These are phyloP conservation scores for Dasypogon diadema DNA, from an alignment of 2,888 invertebrate genomes.

Conservation along the genomic window DNA sequence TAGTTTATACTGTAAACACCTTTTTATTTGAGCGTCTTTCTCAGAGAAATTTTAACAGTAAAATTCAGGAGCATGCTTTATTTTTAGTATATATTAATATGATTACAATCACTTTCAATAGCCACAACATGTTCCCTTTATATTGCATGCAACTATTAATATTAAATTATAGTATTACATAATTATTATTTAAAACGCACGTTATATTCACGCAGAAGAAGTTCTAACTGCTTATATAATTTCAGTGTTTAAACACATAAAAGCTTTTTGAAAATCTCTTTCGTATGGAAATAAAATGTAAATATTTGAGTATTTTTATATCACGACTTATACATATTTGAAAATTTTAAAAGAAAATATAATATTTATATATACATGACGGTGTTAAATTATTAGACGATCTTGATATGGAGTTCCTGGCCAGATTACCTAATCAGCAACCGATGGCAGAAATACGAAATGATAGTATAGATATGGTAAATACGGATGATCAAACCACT, in stretches of 20 bases:
- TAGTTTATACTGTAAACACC: constrained; percentile 24
- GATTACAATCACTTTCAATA: not conserved
- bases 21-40: not conserved
- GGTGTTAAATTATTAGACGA: constrained; percentile 59
- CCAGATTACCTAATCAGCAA: constrained; percentile 59
- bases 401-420: constrained; percentile 62
- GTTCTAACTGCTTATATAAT: constrained; percentile 32
- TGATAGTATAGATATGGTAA: constrained; percentile 51
- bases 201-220: constrained; percentile 4
- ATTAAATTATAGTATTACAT: constrained; percentile 12
- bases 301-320: constrained; percentile 32
- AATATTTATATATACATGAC: constrained; percentile 40
- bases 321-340: constrained; percentile 31
- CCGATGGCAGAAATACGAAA: constrained; percentile 50
- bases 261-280: constrained; percentile 40
- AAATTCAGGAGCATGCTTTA: constrained; percentile 15
- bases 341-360: constrained; percentile 8
- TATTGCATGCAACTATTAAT: constrained; percentile 10
- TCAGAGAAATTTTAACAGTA: not conserved
- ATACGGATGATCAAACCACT: constrained; percentile 36
- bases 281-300: constrained; percentile 44
- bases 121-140: not conserved
- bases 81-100: not conserved
- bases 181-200: constrained; percentile 32
- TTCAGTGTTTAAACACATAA: constrained; percentile 15